Base-by-base conservation (phyloP, 1,140 invertebrate genomes). In the Pseudachorutes palmiensis region DNA sequence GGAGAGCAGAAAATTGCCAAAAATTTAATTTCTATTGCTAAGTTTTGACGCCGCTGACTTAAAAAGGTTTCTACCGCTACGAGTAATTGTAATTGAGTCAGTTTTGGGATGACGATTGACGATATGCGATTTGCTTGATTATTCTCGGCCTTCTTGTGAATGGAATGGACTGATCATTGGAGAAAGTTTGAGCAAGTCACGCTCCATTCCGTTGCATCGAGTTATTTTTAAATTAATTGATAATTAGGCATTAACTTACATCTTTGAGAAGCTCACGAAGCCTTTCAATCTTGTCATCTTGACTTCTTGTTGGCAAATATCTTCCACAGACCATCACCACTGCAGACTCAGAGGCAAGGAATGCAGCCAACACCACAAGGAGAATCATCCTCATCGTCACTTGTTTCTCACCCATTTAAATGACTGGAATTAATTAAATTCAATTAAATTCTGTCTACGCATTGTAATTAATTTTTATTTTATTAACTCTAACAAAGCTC, bases 191-290 rank as follows among this genome's bases (percentile, higher is more conserved):
- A n/a, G n/a, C n/a, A n/a, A n/a, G n/a, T n/a, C n/a, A n/a, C n/a
- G n/a, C n/a, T n/a, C n/a, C n/a, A n/a, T n/a, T n/a, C n/a, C n/a
- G n/a, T n/a, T n/a, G n/a, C n/a, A n/a, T n/a, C n/a, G n/a, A n/a
- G n/a, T n/a, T n/a, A n/a, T n/a, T n/a, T n/a, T n/a, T n/a, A n/a
- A n/a, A n/a, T n/a, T n/a, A n/a, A n/a, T n/a, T n/a, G n/a, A n/a
- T 24, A n/a, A 57, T 57, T 45, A 45, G 19, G 19, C 19, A 45
- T 19, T 45, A 41, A 60, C 81, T 80, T 76, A 83, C 82, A 74
- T 83, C 82, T 76, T 81, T 79, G 72, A 83, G 77, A 67, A 83
- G 75, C 72, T 83, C 82, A 67, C 81, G 76, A 59, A 83, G 75
- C 75, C 82, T 80, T 69, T 83, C 82, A 68, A 83, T 75, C 70